These are phyloP conservation scores for Drosophila koepferae DNA, from an alignment of 2,888 invertebrate species.

Conservation along the genomic window DNA sequence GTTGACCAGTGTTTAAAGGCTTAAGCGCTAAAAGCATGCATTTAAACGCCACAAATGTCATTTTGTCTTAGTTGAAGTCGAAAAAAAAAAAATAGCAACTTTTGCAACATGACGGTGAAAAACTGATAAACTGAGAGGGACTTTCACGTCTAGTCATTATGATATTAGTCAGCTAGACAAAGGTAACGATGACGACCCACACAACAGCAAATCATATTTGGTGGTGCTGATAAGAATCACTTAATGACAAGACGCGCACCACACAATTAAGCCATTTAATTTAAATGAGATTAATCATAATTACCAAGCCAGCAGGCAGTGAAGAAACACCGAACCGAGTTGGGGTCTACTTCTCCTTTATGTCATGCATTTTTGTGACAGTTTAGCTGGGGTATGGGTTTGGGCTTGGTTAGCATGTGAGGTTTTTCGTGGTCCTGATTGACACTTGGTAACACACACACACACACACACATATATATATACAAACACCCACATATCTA, in stretches of 20 bases:
- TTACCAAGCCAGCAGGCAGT: constrained; percentile 62
- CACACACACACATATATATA: neutral
- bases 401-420: neutral
- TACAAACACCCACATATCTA: too few relatives aligned
- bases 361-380: constrained; percentile 38
- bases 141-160: neutral
- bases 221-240: constrained; percentile 76
- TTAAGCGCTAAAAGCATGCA: constrained; percentile 74
- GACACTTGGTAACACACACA: constrained; percentile 34
- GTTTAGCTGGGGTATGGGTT: constrained; percentile 12
- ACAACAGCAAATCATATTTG: constrained; percentile 39
- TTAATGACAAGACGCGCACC: constrained; percentile 76
- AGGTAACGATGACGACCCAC: neutral
- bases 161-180: constrained; percentile 32
- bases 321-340: neutral
- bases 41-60: constrained; percentile 70
- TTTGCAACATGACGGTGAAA: constrained; percentile 10
- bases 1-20: constrained; percentile 69
- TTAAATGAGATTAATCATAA: constrained; percentile 82
- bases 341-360: constrained; percentile 11
- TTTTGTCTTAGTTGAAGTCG: constrained; percentile 47
- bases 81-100: constrained; percentile 42
- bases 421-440: constrained; percentile 41
- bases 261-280: constrained; percentile 80
- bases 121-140: constrained; percentile 11